These are phyloP conservation scores for Diabrotica balteata DNA, from an alignment of 2,888 invertebrate genomes.

Conservation along the genomic window DNA sequence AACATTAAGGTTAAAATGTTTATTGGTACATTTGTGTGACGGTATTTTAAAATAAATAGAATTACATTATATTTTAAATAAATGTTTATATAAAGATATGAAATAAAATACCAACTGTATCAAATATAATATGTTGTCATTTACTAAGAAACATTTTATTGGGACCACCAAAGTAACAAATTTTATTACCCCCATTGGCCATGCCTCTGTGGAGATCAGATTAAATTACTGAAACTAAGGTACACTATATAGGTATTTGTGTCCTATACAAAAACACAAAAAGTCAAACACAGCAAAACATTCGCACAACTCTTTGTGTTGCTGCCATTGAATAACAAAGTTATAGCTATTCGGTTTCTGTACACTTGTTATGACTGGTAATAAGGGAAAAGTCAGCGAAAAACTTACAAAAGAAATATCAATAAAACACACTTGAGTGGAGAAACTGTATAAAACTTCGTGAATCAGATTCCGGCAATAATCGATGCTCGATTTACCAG, in stretches of 20 bases:
- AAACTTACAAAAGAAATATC: constrained; percentile 33
- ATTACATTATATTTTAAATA: too few species aligned
- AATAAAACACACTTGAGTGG: constrained; percentile 42
- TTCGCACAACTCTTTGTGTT: constrained; percentile 17
- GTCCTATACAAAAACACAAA: background rate
- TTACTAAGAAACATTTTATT: too few species aligned
- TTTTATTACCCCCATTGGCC: too few species aligned
- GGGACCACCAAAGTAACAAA: background rate
- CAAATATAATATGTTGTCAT: background rate
- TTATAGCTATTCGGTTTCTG: constrained; percentile 27
- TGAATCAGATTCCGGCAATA: constrained; percentile 26
- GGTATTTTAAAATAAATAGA: too few species aligned
- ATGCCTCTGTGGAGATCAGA: too few species aligned
- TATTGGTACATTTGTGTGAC: too few species aligned
- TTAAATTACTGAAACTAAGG: too few species aligned
- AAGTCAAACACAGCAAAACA: constrained; percentile 21
- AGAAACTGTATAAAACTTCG: constrained; percentile 29
- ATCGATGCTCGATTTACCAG: constrained; percentile 23
- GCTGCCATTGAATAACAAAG: constrained; percentile 9
- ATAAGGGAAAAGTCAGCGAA: constrained; percentile 38
- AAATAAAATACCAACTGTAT: too few species aligned
- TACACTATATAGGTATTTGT: too few species aligned
- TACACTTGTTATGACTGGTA: constrained; percentile 36
- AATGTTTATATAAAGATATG: too few species aligned
- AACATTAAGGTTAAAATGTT: too few species aligned